phyloP scores from a whole-genome alignment of 2,113 vertebrate species.

The Mesocricetus auratus region DNA sequence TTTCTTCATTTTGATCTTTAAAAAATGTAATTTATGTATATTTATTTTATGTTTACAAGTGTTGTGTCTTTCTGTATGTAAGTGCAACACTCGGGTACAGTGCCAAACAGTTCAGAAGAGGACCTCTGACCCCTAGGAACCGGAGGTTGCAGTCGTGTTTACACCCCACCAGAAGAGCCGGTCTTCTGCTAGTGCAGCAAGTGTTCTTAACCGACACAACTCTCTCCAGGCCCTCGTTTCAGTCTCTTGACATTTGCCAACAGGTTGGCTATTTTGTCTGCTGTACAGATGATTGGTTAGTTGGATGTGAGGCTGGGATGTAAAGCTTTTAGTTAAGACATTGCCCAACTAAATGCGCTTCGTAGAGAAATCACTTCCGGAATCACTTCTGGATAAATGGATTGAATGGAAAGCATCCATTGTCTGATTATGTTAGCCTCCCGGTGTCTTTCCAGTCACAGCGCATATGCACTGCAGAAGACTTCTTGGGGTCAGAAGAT shows the following conservation, averaged over 20 bases:
- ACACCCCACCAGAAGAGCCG: not conserved
- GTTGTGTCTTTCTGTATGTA: not conserved
- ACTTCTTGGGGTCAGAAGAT: conserved; percentile 53
- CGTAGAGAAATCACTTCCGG: conserved; percentile 36
- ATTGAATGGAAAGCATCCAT: not conserved
- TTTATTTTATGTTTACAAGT: not conserved
- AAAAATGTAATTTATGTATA: not conserved
- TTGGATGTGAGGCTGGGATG: too few relatives aligned
- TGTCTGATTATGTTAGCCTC: not conserved
- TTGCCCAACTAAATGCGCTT: not conserved
- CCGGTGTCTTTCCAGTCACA: not conserved
- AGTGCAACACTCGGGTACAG: not conserved
- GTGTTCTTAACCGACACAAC: not conserved
- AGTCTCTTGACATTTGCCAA: not conserved
- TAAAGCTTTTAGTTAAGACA: not conserved
- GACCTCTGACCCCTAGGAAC: not conserved
- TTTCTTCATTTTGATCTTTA: not conserved
- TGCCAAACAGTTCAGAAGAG: not conserved
- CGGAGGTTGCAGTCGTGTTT: not conserved
- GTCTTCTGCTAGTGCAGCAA: not conserved
- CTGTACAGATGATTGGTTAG: not conserved
- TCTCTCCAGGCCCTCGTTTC: not conserved
- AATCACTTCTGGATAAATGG: conserved; percentile 23
- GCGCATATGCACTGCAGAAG: not conserved
- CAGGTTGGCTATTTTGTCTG: not conserved